A percentile compares a stretch with the other conserved stretches of the same genome.
Evolutionary conservation across 2,113 vertebrate species (phyloP).

Genomic region (Chinchilla lanigera): DNA sequence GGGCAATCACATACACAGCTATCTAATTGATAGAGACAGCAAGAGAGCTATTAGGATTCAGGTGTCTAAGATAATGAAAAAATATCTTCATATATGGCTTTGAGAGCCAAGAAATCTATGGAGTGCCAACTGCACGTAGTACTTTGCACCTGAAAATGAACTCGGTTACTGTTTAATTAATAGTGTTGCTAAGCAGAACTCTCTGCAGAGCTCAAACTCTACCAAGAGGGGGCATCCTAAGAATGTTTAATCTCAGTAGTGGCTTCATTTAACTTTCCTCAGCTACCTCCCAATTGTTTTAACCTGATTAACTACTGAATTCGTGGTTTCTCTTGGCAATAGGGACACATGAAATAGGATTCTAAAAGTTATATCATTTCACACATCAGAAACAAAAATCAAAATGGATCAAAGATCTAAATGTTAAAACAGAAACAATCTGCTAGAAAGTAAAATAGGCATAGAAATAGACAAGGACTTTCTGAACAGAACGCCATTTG

Average conservation of each 20-base stretch:
- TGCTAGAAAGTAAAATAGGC: background rate
- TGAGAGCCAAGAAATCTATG: constrained; percentile 49
- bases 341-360: constrained; percentile 4
- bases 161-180: constrained; percentile 41
- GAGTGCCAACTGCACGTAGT: constrained; percentile 35
- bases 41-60: constrained; percentile 8
- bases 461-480: background rate
- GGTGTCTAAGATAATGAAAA: constrained; percentile 51
- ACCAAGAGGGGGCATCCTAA: constrained; percentile 53
- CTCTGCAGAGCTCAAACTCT: constrained; percentile 45
- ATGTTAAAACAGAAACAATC: background rate
- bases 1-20: background rate
- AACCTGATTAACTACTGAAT: constrained; percentile 35
- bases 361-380: constrained; percentile 37
- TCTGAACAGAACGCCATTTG: background rate
- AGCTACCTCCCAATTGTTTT: constrained; percentile 40
- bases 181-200: constrained; percentile 52
- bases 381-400: background rate
- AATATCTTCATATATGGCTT: constrained; percentile 33
- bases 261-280: background rate
- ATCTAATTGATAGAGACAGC: constrained; percentile 16
- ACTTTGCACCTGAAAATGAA: constrained; percentile 58
- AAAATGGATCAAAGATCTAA: background rate
- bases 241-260: constrained; percentile 50
- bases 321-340: constrained; percentile 18